These are phyloP conservation scores for Zygothrica quintamaculata DNA, from an alignment of 2,888 invertebrate genomes.

Conservation along the genomic window DNA sequence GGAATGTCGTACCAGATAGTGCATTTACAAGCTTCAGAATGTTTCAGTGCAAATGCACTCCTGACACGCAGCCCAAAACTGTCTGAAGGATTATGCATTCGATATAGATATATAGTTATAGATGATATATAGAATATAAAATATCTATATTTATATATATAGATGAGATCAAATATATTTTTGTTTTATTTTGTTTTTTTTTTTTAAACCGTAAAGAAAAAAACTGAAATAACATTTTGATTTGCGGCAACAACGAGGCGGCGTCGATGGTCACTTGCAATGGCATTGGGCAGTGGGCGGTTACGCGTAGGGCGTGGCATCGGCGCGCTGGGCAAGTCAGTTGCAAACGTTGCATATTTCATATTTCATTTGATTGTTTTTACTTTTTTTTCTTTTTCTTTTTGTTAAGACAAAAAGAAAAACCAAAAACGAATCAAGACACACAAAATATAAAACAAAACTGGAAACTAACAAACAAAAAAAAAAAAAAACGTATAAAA, in stretches of 20 bases:
- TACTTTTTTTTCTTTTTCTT: background rate
- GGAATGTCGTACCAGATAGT: conserved; percentile 99
- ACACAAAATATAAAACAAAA: too few species aligned
- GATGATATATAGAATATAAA: too few species aligned
- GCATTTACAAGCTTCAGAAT: conserved; percentile 95
- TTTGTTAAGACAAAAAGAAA: background rate
- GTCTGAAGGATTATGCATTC: conserved; percentile 66
- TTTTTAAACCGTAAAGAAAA: too few species aligned
- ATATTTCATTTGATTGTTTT: background rate
- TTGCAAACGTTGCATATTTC: conserved; percentile 5
- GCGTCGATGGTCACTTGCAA: conserved; percentile 54
- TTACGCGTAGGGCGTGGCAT: conserved; percentile 38
- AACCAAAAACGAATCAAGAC: too few species aligned
- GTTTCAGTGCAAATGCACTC: conserved; percentile 97
- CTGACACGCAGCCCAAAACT: conserved; percentile 97
- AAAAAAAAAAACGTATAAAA: too few species aligned
- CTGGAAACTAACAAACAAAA: too few species aligned
- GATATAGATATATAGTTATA: background rate
- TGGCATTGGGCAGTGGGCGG: background rate
- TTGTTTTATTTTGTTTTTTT: conserved; percentile 1
- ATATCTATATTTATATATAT: too few species aligned
- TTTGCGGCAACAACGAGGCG: conserved; percentile 32
- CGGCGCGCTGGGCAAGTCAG: conserved; percentile 18
- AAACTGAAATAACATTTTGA: background rate
- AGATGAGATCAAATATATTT: too few species aligned